These are phyloP conservation scores for Catostomus latipinnis DNA, from an alignment of 2,797 vertebrate genomes.

Conservation along the genomic window DNA sequence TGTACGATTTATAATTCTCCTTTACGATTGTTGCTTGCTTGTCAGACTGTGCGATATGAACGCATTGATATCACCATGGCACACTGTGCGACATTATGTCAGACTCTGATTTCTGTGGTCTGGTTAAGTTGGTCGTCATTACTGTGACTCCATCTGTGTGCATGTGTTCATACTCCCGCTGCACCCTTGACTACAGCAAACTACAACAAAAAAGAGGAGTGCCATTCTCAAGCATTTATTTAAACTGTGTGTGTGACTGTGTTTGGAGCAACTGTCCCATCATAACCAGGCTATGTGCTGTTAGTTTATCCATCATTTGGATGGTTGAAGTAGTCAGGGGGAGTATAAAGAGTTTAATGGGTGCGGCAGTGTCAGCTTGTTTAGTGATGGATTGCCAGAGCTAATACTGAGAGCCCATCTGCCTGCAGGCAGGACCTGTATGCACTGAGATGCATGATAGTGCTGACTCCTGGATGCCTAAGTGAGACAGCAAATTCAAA, in stretches of 20 bases:
- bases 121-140: neutral
- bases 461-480: conserved; percentile 16
- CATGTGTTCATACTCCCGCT: neutral
- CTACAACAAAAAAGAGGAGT: neutral
- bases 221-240: conserved; percentile 18
- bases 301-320: neutral
- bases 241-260: neutral
- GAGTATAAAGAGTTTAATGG: neutral
- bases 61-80: too few species aligned
- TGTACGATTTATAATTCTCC: too few species aligned
- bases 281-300: neutral
- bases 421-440: conserved; percentile 24
- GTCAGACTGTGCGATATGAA: too few species aligned
- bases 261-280: neutral
- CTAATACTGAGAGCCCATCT: conserved; percentile 24
- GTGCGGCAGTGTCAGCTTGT: conserved; percentile 26
- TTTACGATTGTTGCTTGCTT: too few species aligned
- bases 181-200: conserved; percentile 11
- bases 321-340: neutral
- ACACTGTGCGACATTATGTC: too few species aligned
- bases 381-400: conserved; percentile 33
- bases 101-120: neutral
- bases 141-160: neutral
- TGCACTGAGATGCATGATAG: conserved; percentile 8
- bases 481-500: conserved; percentile 17